Evolutionary conservation across 2,797 vertebrate species (phyloP).

Genomic region (Eulemur coronatus): DNA sequence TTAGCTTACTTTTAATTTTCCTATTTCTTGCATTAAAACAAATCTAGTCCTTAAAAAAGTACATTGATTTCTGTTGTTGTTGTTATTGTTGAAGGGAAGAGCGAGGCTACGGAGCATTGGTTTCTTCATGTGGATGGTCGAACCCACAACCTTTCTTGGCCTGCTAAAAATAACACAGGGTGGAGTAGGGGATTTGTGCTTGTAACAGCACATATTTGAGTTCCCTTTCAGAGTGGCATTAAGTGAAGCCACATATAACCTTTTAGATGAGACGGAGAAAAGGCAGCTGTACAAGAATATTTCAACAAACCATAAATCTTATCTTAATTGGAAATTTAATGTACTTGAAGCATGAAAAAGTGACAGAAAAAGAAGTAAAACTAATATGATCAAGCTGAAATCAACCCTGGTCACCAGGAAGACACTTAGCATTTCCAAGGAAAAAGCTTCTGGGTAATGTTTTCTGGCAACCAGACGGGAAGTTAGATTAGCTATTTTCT

Average conservation of each 20-base stretch:
- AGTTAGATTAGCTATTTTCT: constrained; percentile 63
- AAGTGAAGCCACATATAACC: neutral
- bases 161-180: constrained; percentile 34
- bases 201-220: neutral
- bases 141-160: neutral
- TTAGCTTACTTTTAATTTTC: neutral
- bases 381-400: constrained; percentile 29
- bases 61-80: neutral
- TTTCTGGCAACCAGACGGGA: constrained; percentile 72
- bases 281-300: constrained; percentile 14
- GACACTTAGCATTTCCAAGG: constrained; percentile 48
- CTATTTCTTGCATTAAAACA: neutral
- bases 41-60: neutral
- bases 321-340: constrained; percentile 60
- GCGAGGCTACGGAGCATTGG: accelerated
- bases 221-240: neutral
- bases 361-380: constrained; percentile 45
- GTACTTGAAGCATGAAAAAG: constrained; percentile 40
- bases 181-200: neutral
- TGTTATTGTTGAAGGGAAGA: neutral
- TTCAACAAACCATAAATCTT: constrained; percentile 66
- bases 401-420: neutral
- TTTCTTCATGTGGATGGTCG: neutral
- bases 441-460: constrained; percentile 48
- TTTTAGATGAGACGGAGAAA: neutral